Evolutionary conservation across 37 sponge, comb jelly and placozoan species (phyloP).

Genomic region (Beroe forskalii): DNA sequence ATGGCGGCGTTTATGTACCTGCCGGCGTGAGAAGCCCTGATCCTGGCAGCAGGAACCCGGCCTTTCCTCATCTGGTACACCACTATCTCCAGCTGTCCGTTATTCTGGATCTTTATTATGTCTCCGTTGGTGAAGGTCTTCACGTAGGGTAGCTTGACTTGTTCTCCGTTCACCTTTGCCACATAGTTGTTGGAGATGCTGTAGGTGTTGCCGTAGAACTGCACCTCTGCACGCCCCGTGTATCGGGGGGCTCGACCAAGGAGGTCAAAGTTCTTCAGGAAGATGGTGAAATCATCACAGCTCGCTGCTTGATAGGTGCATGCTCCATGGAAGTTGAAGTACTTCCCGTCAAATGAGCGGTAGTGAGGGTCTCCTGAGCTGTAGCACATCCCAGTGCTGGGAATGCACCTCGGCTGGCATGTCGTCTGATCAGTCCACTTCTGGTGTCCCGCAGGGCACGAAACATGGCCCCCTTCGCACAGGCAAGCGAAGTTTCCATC

Average conservation of each 20-base stretch:
- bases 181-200: neutral
- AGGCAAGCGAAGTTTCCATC: too few species aligned
- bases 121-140: constrained; percentile 28
- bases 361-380: constrained; percentile 53
- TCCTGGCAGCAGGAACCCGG: neutral
- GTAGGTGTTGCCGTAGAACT: neutral
- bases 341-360: constrained; percentile 21
- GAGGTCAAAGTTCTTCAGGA: constrained; percentile 5
- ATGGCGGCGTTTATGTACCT: neutral
- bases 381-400: constrained; percentile 19
- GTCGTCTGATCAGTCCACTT: too few species aligned
- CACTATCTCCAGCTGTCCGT: constrained; percentile 19
- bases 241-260: neutral
- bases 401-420: too few species aligned
- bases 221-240: neutral
- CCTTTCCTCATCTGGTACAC: neutral
- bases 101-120: neutral
- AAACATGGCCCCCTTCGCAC: too few species aligned
- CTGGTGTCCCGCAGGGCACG: too few species aligned
- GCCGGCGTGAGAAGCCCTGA: neutral
- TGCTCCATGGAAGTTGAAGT: constrained; percentile 24
- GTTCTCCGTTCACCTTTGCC: neutral
- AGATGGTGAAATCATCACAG: neutral
- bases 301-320: constrained; percentile 43
- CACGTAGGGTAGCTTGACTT: neutral